phyloP scores from a whole-genome alignment of 2,113 vertebrate genomes.

The Amia ocellicauda region DNA sequence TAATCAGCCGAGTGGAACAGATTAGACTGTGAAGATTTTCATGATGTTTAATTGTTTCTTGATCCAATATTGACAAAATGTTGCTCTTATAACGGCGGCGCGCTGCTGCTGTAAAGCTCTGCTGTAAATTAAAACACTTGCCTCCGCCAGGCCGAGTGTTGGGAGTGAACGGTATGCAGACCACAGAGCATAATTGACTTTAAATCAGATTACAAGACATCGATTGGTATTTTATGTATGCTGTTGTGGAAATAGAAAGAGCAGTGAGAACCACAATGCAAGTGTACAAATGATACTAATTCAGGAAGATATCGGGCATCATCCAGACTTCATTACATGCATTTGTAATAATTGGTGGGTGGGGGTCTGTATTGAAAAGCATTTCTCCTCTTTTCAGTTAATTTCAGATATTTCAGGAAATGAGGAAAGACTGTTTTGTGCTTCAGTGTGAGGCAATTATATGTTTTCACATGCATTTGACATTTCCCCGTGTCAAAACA shows the following conservation, averaged over 20 bases:
- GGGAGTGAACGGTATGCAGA: constrained; percentile 37
- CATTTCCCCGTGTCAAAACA: too few species aligned
- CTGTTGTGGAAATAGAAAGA: not conserved
- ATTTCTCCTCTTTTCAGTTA: too few species aligned
- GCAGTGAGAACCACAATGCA: not conserved
- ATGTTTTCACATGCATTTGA: too few species aligned
- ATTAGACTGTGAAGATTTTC: constrained; percentile 43
- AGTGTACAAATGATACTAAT: not conserved
- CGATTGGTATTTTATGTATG: constrained; percentile 35
- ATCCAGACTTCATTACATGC: too few species aligned
- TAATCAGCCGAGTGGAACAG: constrained; percentile 27
- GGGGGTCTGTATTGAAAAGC: too few species aligned
- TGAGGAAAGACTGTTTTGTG: too few species aligned
- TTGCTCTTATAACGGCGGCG: constrained; percentile 40
- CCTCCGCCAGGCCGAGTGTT: constrained; percentile 30
- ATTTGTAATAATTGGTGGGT: too few species aligned
- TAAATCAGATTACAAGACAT: constrained; percentile 47
- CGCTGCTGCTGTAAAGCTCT: constrained; percentile 52
- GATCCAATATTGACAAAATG: constrained; percentile 60
- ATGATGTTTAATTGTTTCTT: constrained; percentile 61
- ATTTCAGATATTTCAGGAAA: too few species aligned
- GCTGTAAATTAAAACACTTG: constrained; percentile 56
- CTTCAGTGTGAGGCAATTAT: too few species aligned
- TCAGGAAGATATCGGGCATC: too few species aligned
- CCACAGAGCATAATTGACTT: constrained; percentile 38